Evolutionary conservation across 2,797 vertebrate genomes (phyloP).

Genomic region (Chiroxiphia lanceolata): DNA sequence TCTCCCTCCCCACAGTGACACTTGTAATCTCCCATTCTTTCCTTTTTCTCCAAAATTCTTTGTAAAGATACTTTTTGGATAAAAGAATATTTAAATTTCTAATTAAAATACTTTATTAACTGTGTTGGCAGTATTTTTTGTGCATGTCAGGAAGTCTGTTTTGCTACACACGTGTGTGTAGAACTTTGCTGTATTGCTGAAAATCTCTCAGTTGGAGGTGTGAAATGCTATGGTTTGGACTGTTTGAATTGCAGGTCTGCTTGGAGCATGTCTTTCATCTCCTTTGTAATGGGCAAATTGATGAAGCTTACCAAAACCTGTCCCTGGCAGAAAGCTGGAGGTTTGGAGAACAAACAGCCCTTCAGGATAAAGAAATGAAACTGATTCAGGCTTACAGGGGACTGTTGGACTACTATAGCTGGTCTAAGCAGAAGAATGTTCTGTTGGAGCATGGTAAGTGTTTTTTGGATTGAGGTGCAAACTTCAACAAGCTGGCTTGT

Average conservation of each 20-base stretch:
- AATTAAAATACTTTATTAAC: not conserved
- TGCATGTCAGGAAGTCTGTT: not conserved
- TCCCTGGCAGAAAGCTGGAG: slow-evolving; percentile 86
- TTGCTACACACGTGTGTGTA: not conserved
- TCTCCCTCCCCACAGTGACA: not conserved
- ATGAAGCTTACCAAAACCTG: slow-evolving; percentile 84
- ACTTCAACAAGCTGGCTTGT: not conserved
- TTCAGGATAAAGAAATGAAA: slow-evolving; percentile 75
- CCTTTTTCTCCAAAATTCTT: not conserved
- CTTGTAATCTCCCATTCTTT: not conserved
- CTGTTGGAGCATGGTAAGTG: slow-evolving; percentile 74
- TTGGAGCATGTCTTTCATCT: slow-evolving; percentile 89
- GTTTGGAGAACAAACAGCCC: slow-evolving; percentile 75
- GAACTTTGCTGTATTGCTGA: not conserved
- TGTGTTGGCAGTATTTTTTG: not conserved
- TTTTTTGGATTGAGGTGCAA: not conserved
- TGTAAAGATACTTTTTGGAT: not conserved
- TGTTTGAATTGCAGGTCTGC: slow-evolving; percentile 76
- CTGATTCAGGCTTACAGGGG: slow-evolving; percentile 87
- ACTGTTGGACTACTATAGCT: slow-evolving; percentile 86
- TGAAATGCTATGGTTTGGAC: not conserved
- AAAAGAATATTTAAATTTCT: not conserved
- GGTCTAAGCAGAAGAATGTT: slow-evolving; percentile 79
- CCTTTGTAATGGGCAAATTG: slow-evolving; percentile 79
- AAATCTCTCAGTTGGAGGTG: not conserved